Conservation (phyloP, 1,140 invertebrate species). For the Drosophila carrolli region DNA sequence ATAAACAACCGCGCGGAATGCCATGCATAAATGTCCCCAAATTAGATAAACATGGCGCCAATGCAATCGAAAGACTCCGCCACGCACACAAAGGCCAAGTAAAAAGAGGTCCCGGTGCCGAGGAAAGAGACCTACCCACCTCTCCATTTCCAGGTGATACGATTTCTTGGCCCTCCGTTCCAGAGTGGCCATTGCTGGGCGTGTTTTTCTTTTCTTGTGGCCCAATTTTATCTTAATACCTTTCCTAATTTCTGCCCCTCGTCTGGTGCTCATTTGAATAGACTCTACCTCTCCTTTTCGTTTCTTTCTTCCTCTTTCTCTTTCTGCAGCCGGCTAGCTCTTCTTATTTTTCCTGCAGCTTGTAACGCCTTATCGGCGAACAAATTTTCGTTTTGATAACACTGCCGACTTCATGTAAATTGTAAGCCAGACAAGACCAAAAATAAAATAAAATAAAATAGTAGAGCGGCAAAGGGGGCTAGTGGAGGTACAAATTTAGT, state of each 20-base stretch:
- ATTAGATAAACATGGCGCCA: slow-evolving; percentile 85
- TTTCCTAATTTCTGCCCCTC: slow-evolving; percentile 73
- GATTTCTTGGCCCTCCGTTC: slow-evolving; percentile 1
- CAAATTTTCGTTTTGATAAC: slow-evolving; percentile 82
- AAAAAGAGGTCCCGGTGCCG: not conserved
- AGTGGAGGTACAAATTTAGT: slow-evolving; percentile 27
- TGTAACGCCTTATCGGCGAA: slow-evolving; percentile 65
- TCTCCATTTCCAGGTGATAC: slow-evolving; percentile 22
- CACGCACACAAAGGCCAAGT: slow-evolving; percentile 39
- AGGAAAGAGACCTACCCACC: slow-evolving; percentile 2
- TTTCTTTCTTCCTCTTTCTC: not conserved
- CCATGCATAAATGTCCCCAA: slow-evolving; percentile 85
- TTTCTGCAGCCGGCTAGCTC: slow-evolving; percentile 16
- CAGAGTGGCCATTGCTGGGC: slow-evolving; percentile 65
- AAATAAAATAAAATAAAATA: slow-evolving; percentile 29
- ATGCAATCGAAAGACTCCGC: slow-evolving; percentile 75
- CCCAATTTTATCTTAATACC: slow-evolving; percentile 78
- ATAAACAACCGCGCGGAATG: slow-evolving; percentile 85
- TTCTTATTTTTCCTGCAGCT: slow-evolving; percentile 31
- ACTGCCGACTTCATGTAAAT: slow-evolving; percentile 53
- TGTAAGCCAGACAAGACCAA: slow-evolving; percentile 46
- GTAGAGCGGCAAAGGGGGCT: not conserved
- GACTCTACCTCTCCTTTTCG: slow-evolving; percentile 19
- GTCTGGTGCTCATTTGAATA: slow-evolving; percentile 74
- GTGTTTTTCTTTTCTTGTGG: slow-evolving; percentile 32